phyloP scores from a whole-genome alignment of 2,888 invertebrate species.

The Coenonympha glycerion region DNA sequence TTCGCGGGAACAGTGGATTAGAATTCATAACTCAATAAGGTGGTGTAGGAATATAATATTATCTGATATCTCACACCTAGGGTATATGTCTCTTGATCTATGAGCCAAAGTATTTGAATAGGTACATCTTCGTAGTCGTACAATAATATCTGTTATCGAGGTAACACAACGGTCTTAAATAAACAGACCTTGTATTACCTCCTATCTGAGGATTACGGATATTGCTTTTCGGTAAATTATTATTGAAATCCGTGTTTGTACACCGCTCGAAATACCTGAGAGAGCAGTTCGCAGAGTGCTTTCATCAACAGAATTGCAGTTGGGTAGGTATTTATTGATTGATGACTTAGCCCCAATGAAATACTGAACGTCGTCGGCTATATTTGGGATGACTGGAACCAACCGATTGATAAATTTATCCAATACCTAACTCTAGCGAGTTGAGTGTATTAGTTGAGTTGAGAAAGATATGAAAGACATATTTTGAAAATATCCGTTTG shows the following conservation, averaged over 20 bases:
- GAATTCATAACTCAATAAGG: too few species aligned
- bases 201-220: conserved; percentile 1
- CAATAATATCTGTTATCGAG: background rate
- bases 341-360: background rate
- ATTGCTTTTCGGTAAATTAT: conserved; percentile 6
- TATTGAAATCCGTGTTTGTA: conserved; percentile 6
- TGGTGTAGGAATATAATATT: too few species aligned
- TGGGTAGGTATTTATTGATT: conserved; percentile 3
- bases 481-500: too few species aligned
- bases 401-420: background rate
- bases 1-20: too few species aligned
- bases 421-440: too few species aligned
- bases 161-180: background rate
- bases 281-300: background rate
- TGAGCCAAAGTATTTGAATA: background rate
- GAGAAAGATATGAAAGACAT: too few species aligned
- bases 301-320: conserved; percentile 3
- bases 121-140: background rate
- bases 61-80: too few species aligned
- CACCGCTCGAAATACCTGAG: conserved; percentile 6
- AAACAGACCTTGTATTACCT: background rate
- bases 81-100: too few species aligned
- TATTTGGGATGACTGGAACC: background rate
- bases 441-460: too few species aligned
- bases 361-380: background rate